Conservation (phyloP, 2,888 invertebrate species). For the Tenthredo distinguenda region DNA sequence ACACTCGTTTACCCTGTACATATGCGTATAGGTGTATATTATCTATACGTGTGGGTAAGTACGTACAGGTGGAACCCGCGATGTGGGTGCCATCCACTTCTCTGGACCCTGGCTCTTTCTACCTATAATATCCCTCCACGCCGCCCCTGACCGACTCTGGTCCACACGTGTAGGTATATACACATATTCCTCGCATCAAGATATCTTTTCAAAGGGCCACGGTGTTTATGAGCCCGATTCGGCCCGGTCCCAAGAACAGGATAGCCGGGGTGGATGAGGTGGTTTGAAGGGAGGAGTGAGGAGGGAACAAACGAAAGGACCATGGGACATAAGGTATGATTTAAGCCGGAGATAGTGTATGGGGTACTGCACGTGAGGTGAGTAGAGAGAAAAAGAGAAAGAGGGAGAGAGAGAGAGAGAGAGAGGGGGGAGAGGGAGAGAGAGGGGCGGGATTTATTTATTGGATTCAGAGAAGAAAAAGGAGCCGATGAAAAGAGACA, state of each 20-base stretch:
- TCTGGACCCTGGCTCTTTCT: conserved; percentile 2
- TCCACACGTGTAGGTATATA: neutral
- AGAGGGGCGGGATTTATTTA: conserved; percentile 34
- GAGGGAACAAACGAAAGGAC: conserved; percentile 25
- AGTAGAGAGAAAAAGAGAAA: neutral
- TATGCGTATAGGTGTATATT: neutral
- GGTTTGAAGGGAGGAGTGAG: neutral
- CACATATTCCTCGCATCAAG: conserved; percentile 36
- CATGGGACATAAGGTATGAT: conserved; percentile 49
- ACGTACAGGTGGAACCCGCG: conserved; percentile 28
- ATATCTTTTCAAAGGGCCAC: conserved; percentile 46
- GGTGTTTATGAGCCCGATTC: conserved; percentile 50
- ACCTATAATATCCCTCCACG: neutral
- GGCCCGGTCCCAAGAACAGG: conserved; percentile 43
- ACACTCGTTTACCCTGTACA: neutral
- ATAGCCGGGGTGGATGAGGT: conserved; percentile 36
- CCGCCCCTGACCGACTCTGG: conserved; percentile 31
- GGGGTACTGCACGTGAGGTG: conserved; percentile 14
- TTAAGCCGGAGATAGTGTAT: conserved; percentile 47
- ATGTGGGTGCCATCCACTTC: conserved; percentile 32
- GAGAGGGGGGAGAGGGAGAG: neutral
- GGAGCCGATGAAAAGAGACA: conserved; percentile 17
- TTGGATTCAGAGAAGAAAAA: conserved; percentile 43
- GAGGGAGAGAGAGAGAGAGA: neutral
- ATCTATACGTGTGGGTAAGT: neutral